phyloP scores from a whole-genome alignment of 2,888 invertebrate genomes.

The Macrophya alboannulata region DNA sequence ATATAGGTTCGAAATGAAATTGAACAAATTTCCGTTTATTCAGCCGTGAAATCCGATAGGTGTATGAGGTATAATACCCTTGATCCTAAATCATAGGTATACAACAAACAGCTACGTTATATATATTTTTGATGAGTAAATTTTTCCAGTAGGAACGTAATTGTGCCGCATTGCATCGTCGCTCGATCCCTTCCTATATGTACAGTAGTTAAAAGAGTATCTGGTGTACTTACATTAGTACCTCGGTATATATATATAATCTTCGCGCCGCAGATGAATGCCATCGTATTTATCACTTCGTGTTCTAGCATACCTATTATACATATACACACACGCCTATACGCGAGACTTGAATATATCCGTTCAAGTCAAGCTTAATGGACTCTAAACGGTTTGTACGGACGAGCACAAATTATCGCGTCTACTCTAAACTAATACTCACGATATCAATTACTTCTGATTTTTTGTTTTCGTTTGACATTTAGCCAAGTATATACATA shows the following conservation, averaged over 20 bases:
- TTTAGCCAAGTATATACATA: background rate
- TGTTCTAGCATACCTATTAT: conserved; percentile 67
- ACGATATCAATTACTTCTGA: background rate
- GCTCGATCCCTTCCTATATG: background rate
- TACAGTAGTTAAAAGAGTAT: background rate
- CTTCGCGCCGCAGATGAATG: conserved; percentile 71
- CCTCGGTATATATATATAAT: conserved; percentile 26
- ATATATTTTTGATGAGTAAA: background rate
- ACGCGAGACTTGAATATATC: conserved; percentile 70
- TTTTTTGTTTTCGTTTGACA: background rate
- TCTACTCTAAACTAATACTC: conserved; percentile 68
- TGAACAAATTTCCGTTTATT: background rate
- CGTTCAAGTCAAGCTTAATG: conserved; percentile 67
- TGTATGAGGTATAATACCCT: background rate
- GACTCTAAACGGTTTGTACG: conserved; percentile 65
- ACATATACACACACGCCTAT: conserved; percentile 62
- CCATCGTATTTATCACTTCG: conserved; percentile 70
- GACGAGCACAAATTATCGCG: conserved; percentile 73
- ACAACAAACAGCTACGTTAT: background rate
- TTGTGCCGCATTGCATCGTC: background rate
- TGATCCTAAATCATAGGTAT: background rate
- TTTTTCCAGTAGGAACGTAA: background rate
- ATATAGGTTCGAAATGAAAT: background rate
- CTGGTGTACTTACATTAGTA: background rate
- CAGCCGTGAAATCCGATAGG: background rate